Conservation (phyloP, 2,888 invertebrate species). For the Drosophila crucigera region DNA sequence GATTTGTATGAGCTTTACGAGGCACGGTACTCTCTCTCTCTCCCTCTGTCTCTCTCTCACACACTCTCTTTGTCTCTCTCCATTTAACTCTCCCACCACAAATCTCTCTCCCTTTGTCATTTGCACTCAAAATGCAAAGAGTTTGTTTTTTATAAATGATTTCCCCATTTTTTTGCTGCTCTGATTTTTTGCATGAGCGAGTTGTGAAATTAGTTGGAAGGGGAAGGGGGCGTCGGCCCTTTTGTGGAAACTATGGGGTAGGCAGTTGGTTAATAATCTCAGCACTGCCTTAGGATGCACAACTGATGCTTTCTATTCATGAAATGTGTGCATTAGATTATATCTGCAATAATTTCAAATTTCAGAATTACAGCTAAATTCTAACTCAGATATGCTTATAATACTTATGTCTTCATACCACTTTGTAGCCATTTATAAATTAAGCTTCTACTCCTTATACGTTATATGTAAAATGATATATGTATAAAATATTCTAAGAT, state of each 20-base stretch:
- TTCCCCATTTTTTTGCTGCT: constrained; percentile 24
- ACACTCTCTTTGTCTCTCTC: constrained; percentile 9
- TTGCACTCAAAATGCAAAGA: constrained; percentile 58
- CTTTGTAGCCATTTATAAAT: background rate
- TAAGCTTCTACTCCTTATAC: background rate
- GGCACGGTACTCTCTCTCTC: constrained; percentile 23
- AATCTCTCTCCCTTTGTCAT: constrained; percentile 64
- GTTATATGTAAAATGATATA: background rate
- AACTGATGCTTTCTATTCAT: constrained; percentile 2
- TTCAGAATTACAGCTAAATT: background rate
- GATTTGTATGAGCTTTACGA: constrained; percentile 43
- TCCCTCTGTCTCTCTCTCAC: constrained; percentile 37
- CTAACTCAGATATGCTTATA: background rate
- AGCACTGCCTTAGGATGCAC: constrained; percentile 8
- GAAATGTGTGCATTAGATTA: constrained; percentile 6
- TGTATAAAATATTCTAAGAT: background rate
- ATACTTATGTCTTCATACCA: background rate
- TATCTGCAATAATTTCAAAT: background rate
- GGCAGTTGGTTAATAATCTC: constrained; percentile 15
- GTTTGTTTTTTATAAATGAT: constrained; percentile 40
- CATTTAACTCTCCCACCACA: constrained; percentile 19
- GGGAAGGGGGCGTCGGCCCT: constrained; percentile 7
- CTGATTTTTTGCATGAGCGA: constrained; percentile 28
- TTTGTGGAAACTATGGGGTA: background rate
- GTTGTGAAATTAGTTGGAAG: constrained; percentile 43